Conservation (phyloP, 2,888 invertebrate genomes). For the Blastobasis lacticolella region DNA sequence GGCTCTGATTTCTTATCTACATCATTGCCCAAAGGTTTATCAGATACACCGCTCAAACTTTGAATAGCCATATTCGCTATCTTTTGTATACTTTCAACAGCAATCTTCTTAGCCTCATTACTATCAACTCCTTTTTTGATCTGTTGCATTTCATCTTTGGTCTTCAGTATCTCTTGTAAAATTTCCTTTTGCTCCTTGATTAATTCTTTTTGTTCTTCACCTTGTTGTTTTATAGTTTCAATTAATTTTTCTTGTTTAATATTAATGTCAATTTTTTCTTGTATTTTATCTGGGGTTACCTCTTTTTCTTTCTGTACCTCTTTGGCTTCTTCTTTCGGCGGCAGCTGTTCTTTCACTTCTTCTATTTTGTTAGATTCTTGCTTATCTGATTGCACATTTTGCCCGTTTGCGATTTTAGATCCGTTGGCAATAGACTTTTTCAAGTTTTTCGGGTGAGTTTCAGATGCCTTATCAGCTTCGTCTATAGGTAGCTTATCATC, state of each 20-base stretch:
- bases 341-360: conserved; percentile 20
- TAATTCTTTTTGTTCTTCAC: conserved; percentile 79
- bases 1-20: conserved; percentile 30
- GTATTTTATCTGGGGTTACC: conserved; percentile 15
- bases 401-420: conserved; percentile 22
- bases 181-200: conserved; percentile 80
- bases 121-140: conserved; percentile 59
- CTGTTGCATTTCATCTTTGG: conserved; percentile 63
- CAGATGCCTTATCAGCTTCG: conserved; percentile 31
- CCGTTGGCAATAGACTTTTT: conserved; percentile 33
- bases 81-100: conserved; percentile 67
- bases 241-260: conserved; percentile 68
- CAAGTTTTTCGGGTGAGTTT: conserved; percentile 50
- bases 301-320: conserved; percentile 27
- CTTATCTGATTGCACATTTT: conserved; percentile 21
- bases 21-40: conserved; percentile 34
- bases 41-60: conserved; percentile 54
- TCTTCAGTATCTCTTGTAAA: conserved; percentile 74
- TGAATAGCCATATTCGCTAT: conserved; percentile 65
- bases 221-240: conserved; percentile 79
- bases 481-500: conserved; percentile 6
- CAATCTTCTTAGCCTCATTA: conserved; percentile 62
- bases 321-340: conserved; percentile 18
- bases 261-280: conserved; percentile 34
- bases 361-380: conserved; percentile 24